Evolutionary conservation across 37 sponge, comb jelly and placozoan genomes (phyloP), one percentile per base, ranked within the genome.

Genomic region (Halisarca cf. caerulea): DNA sequence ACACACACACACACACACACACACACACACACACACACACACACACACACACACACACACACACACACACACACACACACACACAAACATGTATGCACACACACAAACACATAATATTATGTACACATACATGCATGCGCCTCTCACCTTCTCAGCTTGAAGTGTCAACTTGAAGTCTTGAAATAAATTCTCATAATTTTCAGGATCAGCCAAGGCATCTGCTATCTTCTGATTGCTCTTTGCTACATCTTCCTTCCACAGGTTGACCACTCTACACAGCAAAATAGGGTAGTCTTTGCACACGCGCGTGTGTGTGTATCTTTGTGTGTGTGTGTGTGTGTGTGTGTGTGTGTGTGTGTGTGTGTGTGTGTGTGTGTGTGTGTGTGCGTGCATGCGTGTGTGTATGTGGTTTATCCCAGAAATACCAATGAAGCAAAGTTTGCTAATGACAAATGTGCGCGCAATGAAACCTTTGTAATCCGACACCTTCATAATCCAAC

Each of bases 121-220:
- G n/a, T n/a, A n/a, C n/a, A n/a, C n/a, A n/a, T n/a, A n/a, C n/a
- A n/a, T n/a, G n/a, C n/a, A n/a, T n/a, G n/a, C n/a, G n/a, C 64
- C 7, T 5, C 73, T 23, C 37, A 84, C 81, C 82, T 89, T 35
- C 82, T 97, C 95, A 15, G 93, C 93, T 44, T 84, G 47, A 34
- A 97, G 82, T 0, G 95, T 84, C 25, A 82, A 83, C 58, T 90
- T 75, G 20, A 93, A 79, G 55, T 95, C 98, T 8, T 95, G 96
- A 79, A 98, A 98, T 9, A 98, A 88, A 86, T 98, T 95, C 66
- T 91, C 96, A 58, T 98, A 98, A 43, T 93, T 82, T 0, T 83
- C 85, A 8, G 98, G 98, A 58, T 98, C 96, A 58, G 98, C 98
- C 0, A 98, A 78, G 17, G 90, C 84, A 82, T 98, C 93, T 3